Evolutionary conservation across 2,113 vertebrate species (phyloP).

Genomic region (Cochlearius cochlearius): DNA sequence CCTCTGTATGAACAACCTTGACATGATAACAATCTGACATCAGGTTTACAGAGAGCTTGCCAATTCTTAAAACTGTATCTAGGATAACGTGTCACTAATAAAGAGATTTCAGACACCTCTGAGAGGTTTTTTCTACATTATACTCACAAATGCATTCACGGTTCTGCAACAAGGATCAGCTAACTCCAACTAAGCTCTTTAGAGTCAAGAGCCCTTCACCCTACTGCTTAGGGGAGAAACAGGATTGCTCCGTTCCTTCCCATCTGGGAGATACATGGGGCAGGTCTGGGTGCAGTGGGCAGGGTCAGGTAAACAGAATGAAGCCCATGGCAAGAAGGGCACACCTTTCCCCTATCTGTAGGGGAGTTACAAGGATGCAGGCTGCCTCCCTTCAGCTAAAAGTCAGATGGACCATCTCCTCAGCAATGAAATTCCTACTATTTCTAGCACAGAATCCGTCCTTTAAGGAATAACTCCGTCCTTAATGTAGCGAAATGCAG

Average conservation of each 20-base stretch:
- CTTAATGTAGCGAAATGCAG: neutral
- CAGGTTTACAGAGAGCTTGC: neutral
- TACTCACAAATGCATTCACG: neutral
- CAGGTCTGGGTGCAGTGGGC: neutral
- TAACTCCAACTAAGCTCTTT: neutral
- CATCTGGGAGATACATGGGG: neutral
- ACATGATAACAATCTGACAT: neutral
- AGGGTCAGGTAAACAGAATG: neutral
- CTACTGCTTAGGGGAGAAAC: neutral
- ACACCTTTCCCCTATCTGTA: fast-evolving
- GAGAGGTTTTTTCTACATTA: neutral
- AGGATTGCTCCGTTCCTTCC: neutral
- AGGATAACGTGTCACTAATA: neutral
- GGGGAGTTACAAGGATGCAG: neutral
- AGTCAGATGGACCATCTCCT: neutral
- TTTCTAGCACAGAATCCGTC: neutral
- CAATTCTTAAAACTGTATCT: neutral
- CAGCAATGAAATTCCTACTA: neutral
- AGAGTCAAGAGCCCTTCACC: neutral
- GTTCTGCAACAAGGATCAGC: neutral
- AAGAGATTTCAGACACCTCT: neutral
- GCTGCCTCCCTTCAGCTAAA: neutral
- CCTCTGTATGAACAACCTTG: neutral
- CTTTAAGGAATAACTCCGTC: neutral
- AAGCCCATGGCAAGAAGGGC: neutral